Evolutionary conservation across 2,113 vertebrate genomes (phyloP).

Genomic region (Amblyopsis rosae): DNA sequence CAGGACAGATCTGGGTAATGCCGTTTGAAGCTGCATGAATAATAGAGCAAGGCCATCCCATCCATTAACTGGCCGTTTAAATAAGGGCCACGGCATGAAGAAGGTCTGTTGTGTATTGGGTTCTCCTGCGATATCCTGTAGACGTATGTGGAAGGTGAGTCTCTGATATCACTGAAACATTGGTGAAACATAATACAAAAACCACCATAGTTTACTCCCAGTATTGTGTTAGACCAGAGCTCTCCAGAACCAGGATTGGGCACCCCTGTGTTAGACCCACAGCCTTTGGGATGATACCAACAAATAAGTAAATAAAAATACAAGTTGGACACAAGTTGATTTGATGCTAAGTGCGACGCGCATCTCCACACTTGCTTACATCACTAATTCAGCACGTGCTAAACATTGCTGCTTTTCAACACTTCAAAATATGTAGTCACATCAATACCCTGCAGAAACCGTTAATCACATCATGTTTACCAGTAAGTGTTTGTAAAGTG

Average conservation of each 20-base stretch:
- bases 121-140: slow-evolving; percentile 18
- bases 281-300: not conserved
- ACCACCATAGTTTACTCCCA: too few relatives aligned
- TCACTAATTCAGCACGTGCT: slow-evolving; percentile 38
- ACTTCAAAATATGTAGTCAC: slow-evolving; percentile 48
- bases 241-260: too few relatives aligned
- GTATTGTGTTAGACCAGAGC: too few relatives aligned
- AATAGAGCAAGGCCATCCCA: slow-evolving; percentile 38
- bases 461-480: slow-evolving; percentile 60
- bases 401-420: slow-evolving; percentile 13
- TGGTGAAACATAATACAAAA: slow-evolving; percentile 18
- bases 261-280: not conserved
- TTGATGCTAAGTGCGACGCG: not conserved
- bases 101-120: slow-evolving; percentile 8
- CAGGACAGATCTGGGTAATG: not conserved
- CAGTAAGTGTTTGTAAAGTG: slow-evolving; percentile 53
- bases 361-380: slow-evolving; percentile 5
- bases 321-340: not conserved
- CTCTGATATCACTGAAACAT: slow-evolving; percentile 33
- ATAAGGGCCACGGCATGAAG: too few relatives aligned
- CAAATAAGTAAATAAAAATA: slow-evolving; percentile 17
- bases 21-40: slow-evolving; percentile 15
- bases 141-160: slow-evolving; percentile 13
- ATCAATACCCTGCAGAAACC: slow-evolving; percentile 29
- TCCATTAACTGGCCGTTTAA: slow-evolving; percentile 47